A percentile compares a stretch with the other conserved stretches of the same genome.
phyloP scores from a whole-genome alignment of 2,888 invertebrate species.

The Stratiomys singularior region DNA sequence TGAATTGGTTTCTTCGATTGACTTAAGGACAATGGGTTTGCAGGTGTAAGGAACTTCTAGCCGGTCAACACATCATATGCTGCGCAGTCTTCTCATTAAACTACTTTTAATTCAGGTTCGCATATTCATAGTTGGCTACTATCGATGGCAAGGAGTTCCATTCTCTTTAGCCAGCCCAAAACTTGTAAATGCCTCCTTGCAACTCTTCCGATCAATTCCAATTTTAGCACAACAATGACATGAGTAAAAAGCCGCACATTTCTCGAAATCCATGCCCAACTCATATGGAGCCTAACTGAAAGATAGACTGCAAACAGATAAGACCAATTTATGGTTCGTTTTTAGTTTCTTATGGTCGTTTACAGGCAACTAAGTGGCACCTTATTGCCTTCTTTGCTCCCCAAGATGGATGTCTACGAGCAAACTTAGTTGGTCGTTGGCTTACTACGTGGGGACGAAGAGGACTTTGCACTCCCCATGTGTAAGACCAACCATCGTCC shows the following conservation, averaged over 20 bases:
- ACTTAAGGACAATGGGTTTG: too few relatives aligned
- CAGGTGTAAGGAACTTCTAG: too few relatives aligned
- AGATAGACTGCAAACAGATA: conserved; percentile 48
- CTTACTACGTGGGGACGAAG: not conserved
- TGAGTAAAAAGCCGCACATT: not conserved
- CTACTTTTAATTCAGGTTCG: too few relatives aligned
- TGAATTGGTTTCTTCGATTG: too few relatives aligned
- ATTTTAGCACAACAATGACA: not conserved
- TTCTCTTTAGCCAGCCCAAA: too few relatives aligned
- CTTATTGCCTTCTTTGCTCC: conserved; percentile 34
- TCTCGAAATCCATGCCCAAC: not conserved
- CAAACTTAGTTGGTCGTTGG: not conserved
- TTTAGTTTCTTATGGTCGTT: conserved; percentile 47
- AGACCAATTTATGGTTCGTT: conserved; percentile 50
- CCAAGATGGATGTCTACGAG: conserved; percentile 28
- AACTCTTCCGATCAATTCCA: too few relatives aligned
- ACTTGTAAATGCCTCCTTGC: too few relatives aligned
- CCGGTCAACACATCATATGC: too few relatives aligned
- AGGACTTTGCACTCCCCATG: conserved; percentile 35
- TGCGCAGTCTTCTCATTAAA: too few relatives aligned
- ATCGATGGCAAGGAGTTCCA: too few relatives aligned
- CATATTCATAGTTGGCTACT: too few relatives aligned
- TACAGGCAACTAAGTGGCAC: conserved; percentile 46
- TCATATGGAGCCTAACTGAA: not conserved
- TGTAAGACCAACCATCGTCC: too few relatives aligned